Evolutionary conservation across 2,113 vertebrate genomes (phyloP), one percentile per base, ranked within the genome.

Genomic region (Myocastor coypus): DNA sequence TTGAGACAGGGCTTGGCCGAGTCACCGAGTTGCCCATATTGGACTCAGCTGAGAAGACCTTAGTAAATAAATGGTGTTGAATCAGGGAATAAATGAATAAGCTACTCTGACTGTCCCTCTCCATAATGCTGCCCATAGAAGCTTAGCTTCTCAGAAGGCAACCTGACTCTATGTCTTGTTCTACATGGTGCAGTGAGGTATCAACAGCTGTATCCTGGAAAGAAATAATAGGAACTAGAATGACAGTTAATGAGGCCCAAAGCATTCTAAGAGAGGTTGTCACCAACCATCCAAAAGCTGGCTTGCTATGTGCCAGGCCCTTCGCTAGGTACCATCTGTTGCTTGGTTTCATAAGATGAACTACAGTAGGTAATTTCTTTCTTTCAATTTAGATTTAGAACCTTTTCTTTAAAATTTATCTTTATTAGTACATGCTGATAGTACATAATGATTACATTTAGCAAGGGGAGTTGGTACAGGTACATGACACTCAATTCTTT

Each of bases 371-470:
- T 59, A 50, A 87, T 86, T 87, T 12, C 73, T 92, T 73, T 88
- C 55, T 92, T 63, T 96, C 83, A 34, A 66, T 85, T 78, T 61
- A 83, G 57, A 12, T 80, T 92, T 69, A 89, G 37, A 80, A 92
- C 10, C 4, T n/a, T 84, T 92, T 68, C 17, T 81, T 75, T 42
- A 40, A 37, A 28, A 42, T 13, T 42, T 26, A 75, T 42, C 40
- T 75, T 75, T 75, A 75, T 75, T 75, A 42, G 20, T 75, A 75
- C 37, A 42, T 26, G 22, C 42, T 75, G 42, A 12, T 13, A 42
- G 71, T 42, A 75, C 37, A 75, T 42, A 40, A 42, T 14, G 11
- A 75, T 75, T 75, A 40, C 37, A 28, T 75, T 75, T 40, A 75
- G 40, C 40, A 42, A 28, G 73, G 40, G 40, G 13, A 46, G 73